phyloP scores from a whole-genome alignment of 2,888 invertebrate species.

The Patella ulyssiponensis region DNA sequence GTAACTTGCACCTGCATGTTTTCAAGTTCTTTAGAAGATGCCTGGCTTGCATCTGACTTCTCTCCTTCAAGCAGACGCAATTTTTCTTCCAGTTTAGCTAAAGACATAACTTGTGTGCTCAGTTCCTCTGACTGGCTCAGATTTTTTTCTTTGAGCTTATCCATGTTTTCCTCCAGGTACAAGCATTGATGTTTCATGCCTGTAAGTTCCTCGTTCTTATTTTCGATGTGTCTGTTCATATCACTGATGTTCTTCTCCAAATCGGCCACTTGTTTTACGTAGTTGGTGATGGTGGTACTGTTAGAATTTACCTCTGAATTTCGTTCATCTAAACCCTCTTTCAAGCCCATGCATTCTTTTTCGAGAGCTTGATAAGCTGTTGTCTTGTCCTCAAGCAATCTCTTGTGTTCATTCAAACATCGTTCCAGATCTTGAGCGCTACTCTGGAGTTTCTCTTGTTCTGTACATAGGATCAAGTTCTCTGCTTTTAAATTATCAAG shows the following conservation, averaged over 20 bases:
- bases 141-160: conserved; percentile 23
- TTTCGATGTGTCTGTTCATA: conserved; percentile 31
- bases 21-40: conserved; percentile 25
- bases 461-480: neutral
- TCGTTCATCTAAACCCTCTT: conserved; percentile 27
- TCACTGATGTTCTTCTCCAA: conserved; percentile 21
- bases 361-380: conserved; percentile 13
- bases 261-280: conserved; percentile 21
- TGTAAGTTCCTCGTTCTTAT: conserved; percentile 21
- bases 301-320: conserved; percentile 10
- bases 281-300: conserved; percentile 1
- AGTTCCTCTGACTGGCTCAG: conserved; percentile 19
- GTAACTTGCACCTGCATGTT: conserved; percentile 34
- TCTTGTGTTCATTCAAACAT: conserved; percentile 10
- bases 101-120: conserved; percentile 16
- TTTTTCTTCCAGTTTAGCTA: conserved; percentile 28
- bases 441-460: neutral
- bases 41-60: conserved; percentile 14
- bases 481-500: conserved; percentile 23
- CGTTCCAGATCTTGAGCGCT: conserved; percentile 5
- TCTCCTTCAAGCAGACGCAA: conserved; percentile 18
- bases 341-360: conserved; percentile 28
- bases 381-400: conserved; percentile 18
- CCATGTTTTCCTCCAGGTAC: conserved; percentile 21
- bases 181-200: conserved; percentile 17